Conservation (phyloP, 2,888 invertebrate genomes). For the Caenorhabditis sp. region DNA sequence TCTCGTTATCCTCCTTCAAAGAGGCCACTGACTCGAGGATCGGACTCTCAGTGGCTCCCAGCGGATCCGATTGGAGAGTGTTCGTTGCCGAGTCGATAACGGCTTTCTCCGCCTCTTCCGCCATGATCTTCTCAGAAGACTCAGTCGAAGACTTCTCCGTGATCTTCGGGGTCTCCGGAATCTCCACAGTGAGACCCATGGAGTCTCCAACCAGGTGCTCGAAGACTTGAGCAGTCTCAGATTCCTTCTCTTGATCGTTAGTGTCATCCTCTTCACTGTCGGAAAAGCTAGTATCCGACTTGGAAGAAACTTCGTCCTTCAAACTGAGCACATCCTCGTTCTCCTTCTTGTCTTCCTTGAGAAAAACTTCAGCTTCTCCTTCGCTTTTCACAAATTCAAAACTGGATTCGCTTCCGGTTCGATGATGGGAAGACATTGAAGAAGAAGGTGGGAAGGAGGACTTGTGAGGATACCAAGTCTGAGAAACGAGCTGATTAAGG, state of each 20-base stretch:
- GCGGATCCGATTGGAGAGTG: conserved; percentile 4
- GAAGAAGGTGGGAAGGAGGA: not conserved
- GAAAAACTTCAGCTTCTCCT: not conserved
- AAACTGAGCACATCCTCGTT: not conserved
- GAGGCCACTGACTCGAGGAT: not conserved
- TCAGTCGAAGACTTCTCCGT: not conserved
- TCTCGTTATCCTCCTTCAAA: not conserved
- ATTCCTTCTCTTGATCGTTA: not conserved
- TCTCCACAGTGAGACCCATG: not conserved
- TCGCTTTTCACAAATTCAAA: conserved; percentile 15
- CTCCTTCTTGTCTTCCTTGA: not conserved
- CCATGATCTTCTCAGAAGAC: not conserved
- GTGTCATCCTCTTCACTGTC: not conserved
- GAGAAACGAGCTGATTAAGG: not conserved
- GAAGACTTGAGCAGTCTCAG: not conserved
- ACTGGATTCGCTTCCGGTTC: conserved; percentile 14
- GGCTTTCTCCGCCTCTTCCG: not conserved
- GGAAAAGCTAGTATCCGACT: not conserved
- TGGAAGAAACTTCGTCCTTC: conserved; percentile 10
- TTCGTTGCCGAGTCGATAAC: not conserved
- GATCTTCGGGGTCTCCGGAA: not conserved
- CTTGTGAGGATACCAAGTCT: conserved; percentile 9
- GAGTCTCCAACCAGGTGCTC: conserved; percentile 1
- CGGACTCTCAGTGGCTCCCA: conserved; percentile 15
- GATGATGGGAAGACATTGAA: conserved; percentile 10